Conservation (phyloP, 2,797 vertebrate species). For the Craterocephalus amniculus region DNA sequence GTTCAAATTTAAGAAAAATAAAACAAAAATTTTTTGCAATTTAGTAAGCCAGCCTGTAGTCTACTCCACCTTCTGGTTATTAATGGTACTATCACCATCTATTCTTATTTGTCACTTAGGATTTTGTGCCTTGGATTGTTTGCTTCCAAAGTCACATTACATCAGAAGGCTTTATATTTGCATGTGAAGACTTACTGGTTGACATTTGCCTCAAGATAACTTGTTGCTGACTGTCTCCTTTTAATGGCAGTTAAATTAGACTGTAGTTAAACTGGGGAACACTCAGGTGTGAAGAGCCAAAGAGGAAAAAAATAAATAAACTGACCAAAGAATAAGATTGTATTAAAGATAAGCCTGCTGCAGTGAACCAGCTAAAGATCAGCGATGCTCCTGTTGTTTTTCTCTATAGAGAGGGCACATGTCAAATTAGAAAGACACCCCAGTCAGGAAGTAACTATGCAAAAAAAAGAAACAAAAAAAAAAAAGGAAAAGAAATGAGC, state of each 20-base stretch:
- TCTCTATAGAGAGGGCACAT: conserved; percentile 15
- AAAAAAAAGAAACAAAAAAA: conserved; percentile 11
- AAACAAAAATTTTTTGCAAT: too few relatives aligned
- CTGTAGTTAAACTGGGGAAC: neutral
- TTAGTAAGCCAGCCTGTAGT: neutral
- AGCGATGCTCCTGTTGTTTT: neutral
- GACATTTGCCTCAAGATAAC: neutral
- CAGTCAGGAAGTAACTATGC: conserved; percentile 16
- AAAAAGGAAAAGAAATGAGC: conserved; percentile 30
- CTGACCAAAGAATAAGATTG: neutral
- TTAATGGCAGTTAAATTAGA: neutral
- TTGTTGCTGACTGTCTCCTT: neutral
- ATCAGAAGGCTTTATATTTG: neutral
- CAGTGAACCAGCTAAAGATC: conserved; percentile 6
- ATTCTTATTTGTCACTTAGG: too few relatives aligned
- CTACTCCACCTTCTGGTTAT: neutral
- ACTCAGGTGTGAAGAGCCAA: conserved; percentile 7
- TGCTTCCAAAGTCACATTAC: neutral
- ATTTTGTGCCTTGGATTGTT: neutral
- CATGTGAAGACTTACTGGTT: neutral
- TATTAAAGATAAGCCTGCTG: conserved; percentile 3
- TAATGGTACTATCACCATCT: neutral
- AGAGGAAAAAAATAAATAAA: neutral
- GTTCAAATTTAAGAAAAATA: too few relatives aligned
- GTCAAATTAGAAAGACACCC: conserved; percentile 26